phyloP scores from a whole-genome alignment of 1,140 invertebrate genomes.

The Aplysia californica region DNA sequence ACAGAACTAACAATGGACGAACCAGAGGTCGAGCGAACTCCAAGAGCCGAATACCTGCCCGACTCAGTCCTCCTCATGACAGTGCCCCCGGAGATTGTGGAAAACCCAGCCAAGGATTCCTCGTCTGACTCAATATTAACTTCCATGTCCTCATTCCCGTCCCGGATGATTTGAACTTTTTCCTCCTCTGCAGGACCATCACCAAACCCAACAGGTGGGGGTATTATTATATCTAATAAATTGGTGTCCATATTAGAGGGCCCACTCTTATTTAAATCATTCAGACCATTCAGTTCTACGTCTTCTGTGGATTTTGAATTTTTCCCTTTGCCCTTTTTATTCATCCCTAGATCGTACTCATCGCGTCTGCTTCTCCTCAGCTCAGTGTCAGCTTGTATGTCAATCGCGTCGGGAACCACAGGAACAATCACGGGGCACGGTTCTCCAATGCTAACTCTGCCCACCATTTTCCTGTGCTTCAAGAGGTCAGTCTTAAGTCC shows the following conservation, averaged over 20 bases:
- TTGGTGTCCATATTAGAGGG: slow-evolving; percentile 8
- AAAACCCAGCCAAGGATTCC: slow-evolving; percentile 47
- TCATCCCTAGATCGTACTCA: too few species aligned
- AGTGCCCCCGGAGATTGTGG: slow-evolving; percentile 43
- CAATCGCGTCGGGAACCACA: background rate
- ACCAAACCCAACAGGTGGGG: slow-evolving; percentile 33
- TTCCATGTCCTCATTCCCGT: background rate
- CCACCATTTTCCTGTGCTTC: slow-evolving; percentile 47
- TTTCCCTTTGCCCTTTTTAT: too few species aligned
- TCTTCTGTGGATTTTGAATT: too few species aligned
- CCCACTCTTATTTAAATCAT: background rate
- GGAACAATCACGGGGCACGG: slow-evolving; percentile 42
- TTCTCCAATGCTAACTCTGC: slow-evolving; percentile 48
- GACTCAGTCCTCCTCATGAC: slow-evolving; percentile 27
- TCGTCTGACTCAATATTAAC: slow-evolving; percentile 31
- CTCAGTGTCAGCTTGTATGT: background rate
- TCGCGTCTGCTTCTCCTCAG: background rate
- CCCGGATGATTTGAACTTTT: background rate
- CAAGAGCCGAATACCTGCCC: background rate
- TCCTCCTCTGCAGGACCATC: slow-evolving; percentile 28
- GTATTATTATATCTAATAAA: slow-evolving; percentile 26
- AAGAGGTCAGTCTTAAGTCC: too few species aligned
- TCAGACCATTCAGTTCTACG: too few species aligned
- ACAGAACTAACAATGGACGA: slow-evolving; percentile 2
- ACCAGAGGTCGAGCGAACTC: background rate